Evolutionary conservation across 2,113 vertebrate genomes (phyloP).

Genomic region (Erpornis zantholeuca): DNA sequence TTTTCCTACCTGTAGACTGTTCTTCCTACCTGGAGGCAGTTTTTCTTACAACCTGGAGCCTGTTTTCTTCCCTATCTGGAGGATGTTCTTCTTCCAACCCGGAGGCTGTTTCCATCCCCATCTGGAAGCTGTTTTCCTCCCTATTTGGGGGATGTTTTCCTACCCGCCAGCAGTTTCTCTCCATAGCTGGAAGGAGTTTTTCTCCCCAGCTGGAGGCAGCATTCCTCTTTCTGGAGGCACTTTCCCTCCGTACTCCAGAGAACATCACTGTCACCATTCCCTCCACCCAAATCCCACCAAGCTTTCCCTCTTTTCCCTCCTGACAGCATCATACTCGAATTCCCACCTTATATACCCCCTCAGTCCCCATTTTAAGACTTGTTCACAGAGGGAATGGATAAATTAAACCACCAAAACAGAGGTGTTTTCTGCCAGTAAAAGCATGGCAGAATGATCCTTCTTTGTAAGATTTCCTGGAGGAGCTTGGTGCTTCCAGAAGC

Average conservation of each 20-base stretch:
- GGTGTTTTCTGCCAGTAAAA: neutral
- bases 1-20: neutral
- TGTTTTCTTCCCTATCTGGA: neutral
- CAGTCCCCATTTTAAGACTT: neutral
- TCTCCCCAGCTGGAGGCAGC: neutral
- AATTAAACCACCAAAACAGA: neutral
- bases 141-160: neutral
- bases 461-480: neutral
- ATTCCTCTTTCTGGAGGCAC: neutral
- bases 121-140: neutral
- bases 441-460: rapidly evolving
- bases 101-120: neutral
- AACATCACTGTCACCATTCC: neutral
- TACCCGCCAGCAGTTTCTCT: neutral
- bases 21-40: neutral
- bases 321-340: neutral
- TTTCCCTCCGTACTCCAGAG: neutral
- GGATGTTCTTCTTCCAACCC: neutral
- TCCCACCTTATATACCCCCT: neutral
- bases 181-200: neutral
- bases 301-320: neutral
- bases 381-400: neutral
- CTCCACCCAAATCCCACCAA: neutral
- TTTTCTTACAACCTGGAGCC: neutral
- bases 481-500: neutral